phyloP scores from a whole-genome alignment of 2,113 vertebrate genomes.

The Sisor rabdophorus region DNA sequence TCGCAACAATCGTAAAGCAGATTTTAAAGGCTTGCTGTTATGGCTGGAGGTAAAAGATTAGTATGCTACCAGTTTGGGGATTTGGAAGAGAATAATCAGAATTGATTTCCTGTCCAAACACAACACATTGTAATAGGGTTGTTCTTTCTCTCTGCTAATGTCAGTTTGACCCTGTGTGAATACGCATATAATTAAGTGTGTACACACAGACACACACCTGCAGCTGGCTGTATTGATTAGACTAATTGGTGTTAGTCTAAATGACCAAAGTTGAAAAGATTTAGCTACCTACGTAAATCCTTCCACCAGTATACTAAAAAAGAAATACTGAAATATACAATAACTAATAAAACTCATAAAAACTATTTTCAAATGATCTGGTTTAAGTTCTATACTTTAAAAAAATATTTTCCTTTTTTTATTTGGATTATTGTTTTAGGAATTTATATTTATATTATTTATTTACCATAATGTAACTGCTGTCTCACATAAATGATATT shows the following conservation, averaged over 20 bases:
- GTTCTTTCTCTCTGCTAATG: background rate
- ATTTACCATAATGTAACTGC: too few relatives aligned
- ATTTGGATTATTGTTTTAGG: too few relatives aligned
- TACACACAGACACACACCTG: background rate
- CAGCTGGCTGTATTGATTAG: background rate
- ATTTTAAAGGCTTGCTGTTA: background rate
- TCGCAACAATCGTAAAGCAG: background rate
- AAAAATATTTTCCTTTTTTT: too few relatives aligned
- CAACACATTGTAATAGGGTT: background rate
- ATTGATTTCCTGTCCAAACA: slow-evolving; percentile 13
- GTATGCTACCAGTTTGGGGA: background rate
- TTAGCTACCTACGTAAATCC: background rate
- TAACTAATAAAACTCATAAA: too few relatives aligned
- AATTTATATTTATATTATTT: too few relatives aligned
- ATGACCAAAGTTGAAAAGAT: background rate
- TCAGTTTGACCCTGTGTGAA: background rate
- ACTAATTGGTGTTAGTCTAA: background rate
- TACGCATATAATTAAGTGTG: background rate
- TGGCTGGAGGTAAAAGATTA: slow-evolving; percentile 1
- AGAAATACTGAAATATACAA: too few relatives aligned
- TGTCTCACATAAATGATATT: too few relatives aligned
- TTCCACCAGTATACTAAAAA: too few relatives aligned
- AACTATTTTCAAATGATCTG: too few relatives aligned
- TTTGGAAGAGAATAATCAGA: background rate
- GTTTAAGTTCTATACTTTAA: too few relatives aligned